Percentiles rank a stretch among this genome's conserved stretches.
Conservation (phyloP, 2,113 vertebrate species). For the Epinephelus cyanopodus region DNA sequence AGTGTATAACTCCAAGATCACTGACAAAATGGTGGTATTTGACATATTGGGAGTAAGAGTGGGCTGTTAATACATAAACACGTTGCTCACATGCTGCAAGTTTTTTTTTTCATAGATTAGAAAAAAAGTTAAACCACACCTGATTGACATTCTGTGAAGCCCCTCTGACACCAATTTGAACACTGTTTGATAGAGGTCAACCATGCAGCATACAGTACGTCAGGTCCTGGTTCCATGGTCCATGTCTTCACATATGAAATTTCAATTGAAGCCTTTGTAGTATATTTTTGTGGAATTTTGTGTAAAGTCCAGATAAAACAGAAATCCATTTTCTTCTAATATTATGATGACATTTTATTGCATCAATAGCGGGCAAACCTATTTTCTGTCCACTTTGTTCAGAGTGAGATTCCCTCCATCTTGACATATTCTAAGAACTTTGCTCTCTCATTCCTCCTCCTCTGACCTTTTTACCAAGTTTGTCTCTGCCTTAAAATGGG, state of each 20-base stretch:
- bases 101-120: too few relatives aligned
- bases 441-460: neutral
- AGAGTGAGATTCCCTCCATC: neutral
- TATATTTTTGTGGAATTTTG: too few relatives aligned
- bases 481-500: neutral
- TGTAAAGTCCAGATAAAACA: neutral
- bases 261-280: neutral
- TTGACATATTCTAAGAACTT: neutral
- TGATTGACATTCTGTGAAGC: too few relatives aligned
- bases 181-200: neutral
- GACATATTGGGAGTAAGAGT: too few relatives aligned
- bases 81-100: too few relatives aligned
- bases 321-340: neutral
- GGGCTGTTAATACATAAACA: too few relatives aligned
- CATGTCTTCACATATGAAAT: neutral
- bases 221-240: neutral
- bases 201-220: too few relatives aligned
- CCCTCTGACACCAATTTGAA: neutral
- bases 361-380: neutral
- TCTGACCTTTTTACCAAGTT: constrained; percentile 19
- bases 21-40: too few relatives aligned
- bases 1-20: too few relatives aligned
- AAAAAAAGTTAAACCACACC: too few relatives aligned
- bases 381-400: neutral
- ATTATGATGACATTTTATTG: constrained; percentile 1